A percentile compares a stretch with the other conserved stretches of the same genome.
phyloP scores from a whole-genome alignment of 2,888 invertebrate genomes.

The Hesperia comma region DNA sequence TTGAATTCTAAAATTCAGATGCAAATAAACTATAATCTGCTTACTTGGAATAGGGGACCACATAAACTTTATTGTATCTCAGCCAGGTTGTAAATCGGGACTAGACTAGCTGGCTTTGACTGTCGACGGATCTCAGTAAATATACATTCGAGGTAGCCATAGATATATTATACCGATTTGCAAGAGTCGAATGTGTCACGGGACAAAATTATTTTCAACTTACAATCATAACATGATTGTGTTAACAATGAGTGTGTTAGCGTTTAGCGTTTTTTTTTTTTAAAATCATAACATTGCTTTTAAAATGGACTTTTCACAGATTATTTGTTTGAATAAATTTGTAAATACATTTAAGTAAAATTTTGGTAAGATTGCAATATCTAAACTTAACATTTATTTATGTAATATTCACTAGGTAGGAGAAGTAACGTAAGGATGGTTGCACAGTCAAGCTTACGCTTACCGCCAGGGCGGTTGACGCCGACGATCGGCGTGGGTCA shows the following conservation, averaged over 20 bases:
- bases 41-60: conserved; percentile 15
- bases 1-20: not conserved
- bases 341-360: no score
- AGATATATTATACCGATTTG: not conserved
- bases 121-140: conserved; percentile 16
- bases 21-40: conserved; percentile 15
- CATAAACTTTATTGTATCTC: conserved; percentile 29
- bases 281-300: not conserved
- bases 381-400: no score
- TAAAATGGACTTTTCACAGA: not conserved
- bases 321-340: no score
- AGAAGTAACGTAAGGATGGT: no score
- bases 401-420: no score
- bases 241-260: no score
- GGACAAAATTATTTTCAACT: not conserved
- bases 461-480: no score
- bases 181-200: not conserved
- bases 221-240: not conserved
- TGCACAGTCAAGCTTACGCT: no score
- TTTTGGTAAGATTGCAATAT: no score
- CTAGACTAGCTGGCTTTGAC: conserved; percentile 30
- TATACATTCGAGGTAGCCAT: not conserved
- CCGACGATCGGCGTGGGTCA: no score
- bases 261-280: no score
- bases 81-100: conserved; percentile 32